phyloP scores from a whole-genome alignment of 2,797 vertebrate species.

The Gobionotothen gibberifrons region DNA sequence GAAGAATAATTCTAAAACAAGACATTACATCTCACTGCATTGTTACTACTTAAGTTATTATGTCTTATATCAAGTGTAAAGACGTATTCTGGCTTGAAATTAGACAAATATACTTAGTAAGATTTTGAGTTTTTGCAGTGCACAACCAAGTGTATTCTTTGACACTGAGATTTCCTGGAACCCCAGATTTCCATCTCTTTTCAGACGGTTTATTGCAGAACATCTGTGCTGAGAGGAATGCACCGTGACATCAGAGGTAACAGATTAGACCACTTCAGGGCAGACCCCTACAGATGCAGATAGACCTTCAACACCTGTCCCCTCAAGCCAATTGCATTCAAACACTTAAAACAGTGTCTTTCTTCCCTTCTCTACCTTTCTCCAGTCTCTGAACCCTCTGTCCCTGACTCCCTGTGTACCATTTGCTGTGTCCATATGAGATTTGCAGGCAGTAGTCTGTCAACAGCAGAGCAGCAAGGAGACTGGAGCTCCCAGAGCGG shows the following conservation, averaged over 20 bases:
- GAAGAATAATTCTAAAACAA: too few relatives aligned
- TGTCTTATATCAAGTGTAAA: too few relatives aligned
- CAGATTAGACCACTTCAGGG: conserved; percentile 58
- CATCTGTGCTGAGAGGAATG: conserved; percentile 64
- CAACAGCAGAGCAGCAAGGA: conserved; percentile 78
- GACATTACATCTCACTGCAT: too few relatives aligned
- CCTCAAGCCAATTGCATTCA: conserved; percentile 47
- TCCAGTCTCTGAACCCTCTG: conserved; percentile 56
- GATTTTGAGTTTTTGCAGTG: too few relatives aligned
- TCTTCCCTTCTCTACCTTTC: conserved; percentile 33
- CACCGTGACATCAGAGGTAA: conserved; percentile 57
- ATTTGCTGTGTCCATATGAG: conserved; percentile 80
- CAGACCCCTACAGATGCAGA: conserved; percentile 63
- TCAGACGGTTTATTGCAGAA: conserved; percentile 59
- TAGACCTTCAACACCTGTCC: conserved; percentile 50
- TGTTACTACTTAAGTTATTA: too few relatives aligned
- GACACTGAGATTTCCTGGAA: conserved; percentile 35
- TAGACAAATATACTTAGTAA: too few relatives aligned
- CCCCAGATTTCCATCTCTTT: conserved; percentile 61
- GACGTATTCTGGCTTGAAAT: too few relatives aligned
- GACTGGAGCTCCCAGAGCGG: conserved; percentile 79
- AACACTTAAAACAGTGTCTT: conserved; percentile 36
- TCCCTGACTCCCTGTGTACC: conserved; percentile 70
- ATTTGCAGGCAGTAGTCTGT: conserved; percentile 79
- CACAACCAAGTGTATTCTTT: conserved; percentile 47